Base-by-base conservation (phyloP, 2,113 vertebrate genomes). In the Cephalopholis sonnerati region DNA sequence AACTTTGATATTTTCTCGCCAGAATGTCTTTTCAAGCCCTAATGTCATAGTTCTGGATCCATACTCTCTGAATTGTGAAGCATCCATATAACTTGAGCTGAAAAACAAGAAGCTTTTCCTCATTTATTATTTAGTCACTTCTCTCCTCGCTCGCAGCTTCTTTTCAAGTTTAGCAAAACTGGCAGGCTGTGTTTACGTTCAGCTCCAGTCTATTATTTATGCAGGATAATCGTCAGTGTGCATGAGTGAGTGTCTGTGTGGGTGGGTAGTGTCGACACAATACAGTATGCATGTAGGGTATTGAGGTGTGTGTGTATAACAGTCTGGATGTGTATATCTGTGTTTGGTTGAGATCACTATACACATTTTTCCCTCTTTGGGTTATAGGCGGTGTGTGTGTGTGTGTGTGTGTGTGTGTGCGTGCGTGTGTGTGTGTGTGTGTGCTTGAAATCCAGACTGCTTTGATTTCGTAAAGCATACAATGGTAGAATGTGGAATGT, bases 121-220 rank as follows among this genome's bases (percentile, higher is more conserved):
- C 84, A 82, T 88, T 71, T 53, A 90, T 88, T 88, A 90, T 77
- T 86, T 62, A 86, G 55, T 39, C 22, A 2, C 41, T 62, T 36
- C 32, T 78, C 51, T 75, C 13, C 5, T 36, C 18, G 12, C 68
- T 65, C 3, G n/a, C 62, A 69, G 84, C 67, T 67, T 53, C 69
- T 79, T 72, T 89, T 79, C 67, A 77, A 82, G 63, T 89, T 79
- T n/a, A 68, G 85, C 79, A 59, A 83, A 85, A 76, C 69, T 77
- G 82, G 59, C 73, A 77, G 39, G 25, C 27, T 27, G 63, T 85
- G 86, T 86, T 84, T 80, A 81, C 68, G 32, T 69, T 81, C 84
- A 74, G 32, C 32, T 73, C 58, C 70, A 20, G 69, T 79, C 9
- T 84, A 81, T 87, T 85, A 83, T 85, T 84, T 64, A 92, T 87